phyloP scores from a whole-genome alignment of 2,888 invertebrate species.

The Lymantria monacha region DNA sequence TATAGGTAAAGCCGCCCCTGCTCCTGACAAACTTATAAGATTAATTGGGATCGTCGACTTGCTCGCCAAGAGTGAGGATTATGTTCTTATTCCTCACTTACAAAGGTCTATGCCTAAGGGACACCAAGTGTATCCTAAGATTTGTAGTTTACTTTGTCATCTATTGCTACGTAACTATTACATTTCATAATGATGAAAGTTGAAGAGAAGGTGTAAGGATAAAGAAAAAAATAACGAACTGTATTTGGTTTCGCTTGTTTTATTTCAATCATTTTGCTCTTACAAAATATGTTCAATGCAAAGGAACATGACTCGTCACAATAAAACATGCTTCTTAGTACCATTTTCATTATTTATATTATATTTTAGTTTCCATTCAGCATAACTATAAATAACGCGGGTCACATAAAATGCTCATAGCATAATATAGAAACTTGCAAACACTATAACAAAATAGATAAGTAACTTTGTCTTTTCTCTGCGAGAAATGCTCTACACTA shows the following conservation, averaged over 20 bases:
- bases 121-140: too few relatives aligned
- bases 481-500: slow-evolving; percentile 75
- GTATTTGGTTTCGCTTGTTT: slow-evolving; percentile 80
- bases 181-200: too few relatives aligned
- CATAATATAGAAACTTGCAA: slow-evolving; percentile 82
- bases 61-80: too few relatives aligned
- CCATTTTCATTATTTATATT: slow-evolving; percentile 81
- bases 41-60: too few relatives aligned
- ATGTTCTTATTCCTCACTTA: too few relatives aligned
- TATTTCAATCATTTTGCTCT: slow-evolving; percentile 82
- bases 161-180: too few relatives aligned
- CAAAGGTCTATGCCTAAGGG: too few relatives aligned
- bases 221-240: slow-evolving; percentile 65
- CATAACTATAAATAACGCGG: slow-evolving; percentile 82
- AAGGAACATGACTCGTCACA: slow-evolving; percentile 82
- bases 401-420: slow-evolving; percentile 82
- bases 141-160: too few relatives aligned
- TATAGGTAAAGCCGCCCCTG: too few relatives aligned
- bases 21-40: too few relatives aligned
- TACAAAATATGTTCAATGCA: slow-evolving; percentile 83
- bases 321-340: slow-evolving; percentile 83
- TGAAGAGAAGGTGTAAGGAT: too few relatives aligned
- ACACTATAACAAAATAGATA: slow-evolving; percentile 83
- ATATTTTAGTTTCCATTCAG: slow-evolving; percentile 80
- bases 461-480: slow-evolving; percentile 78